Percentiles rank a stretch among this genome's conserved stretches.
Evolutionary conservation across 2,797 vertebrate genomes (phyloP).

Genomic region (Manis javanica): DNA sequence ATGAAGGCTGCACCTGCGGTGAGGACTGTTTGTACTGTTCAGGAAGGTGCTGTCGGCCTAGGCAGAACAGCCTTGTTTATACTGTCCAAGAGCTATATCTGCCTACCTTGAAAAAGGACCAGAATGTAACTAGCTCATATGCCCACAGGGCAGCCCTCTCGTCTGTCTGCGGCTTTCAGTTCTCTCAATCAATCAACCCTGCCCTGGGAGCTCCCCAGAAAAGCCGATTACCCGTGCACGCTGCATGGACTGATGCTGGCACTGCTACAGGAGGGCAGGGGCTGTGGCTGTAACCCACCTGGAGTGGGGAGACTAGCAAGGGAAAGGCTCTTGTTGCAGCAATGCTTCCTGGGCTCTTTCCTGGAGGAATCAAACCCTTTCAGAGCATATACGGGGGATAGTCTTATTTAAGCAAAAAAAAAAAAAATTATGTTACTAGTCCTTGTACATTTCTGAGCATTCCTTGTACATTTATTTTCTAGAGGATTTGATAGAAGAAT

Average conservation of each 20-base stretch:
- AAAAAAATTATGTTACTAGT: neutral
- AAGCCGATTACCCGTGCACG: conserved; percentile 49
- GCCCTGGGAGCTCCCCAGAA: conserved; percentile 21
- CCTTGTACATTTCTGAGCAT: neutral
- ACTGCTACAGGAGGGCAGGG: neutral
- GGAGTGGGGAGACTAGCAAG: neutral
- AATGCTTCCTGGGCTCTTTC: neutral
- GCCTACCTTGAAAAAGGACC: conserved; percentile 33
- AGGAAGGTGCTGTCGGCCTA: neutral
- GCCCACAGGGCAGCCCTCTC: neutral
- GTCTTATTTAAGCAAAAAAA: neutral
- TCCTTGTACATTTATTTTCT: neutral
- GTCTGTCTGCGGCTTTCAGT: conserved; percentile 49
- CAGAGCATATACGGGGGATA: neutral
- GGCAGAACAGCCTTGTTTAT: neutral
- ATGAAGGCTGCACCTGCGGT: fast-evolving
- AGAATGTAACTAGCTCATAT: conserved; percentile 48
- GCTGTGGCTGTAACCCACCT: conserved; percentile 36
- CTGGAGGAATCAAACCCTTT: neutral
- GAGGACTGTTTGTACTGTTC: neutral
- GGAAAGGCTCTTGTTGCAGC: neutral
- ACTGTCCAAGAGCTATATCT: neutral
- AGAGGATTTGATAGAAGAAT: neutral
- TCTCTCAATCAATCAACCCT: conserved; percentile 58
- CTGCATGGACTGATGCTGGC: neutral